Conservation (phyloP, 1,140 invertebrate genomes). For the Trypoxylus dichotomus region DNA sequence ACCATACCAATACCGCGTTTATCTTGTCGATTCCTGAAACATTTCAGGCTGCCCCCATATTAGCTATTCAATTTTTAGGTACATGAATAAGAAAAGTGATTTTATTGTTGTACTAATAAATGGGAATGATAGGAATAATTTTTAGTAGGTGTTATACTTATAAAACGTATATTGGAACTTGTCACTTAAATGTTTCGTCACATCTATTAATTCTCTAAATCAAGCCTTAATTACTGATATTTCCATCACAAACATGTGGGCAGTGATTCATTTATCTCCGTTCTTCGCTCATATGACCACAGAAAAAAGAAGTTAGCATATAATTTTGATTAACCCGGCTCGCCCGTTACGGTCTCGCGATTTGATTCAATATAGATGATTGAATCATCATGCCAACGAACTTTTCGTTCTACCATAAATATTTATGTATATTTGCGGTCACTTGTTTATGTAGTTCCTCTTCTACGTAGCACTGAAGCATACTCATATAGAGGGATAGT, state of each 20-base stretch:
- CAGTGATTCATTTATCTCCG: not conserved
- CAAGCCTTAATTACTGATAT: not conserved
- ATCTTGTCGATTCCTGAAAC: no score
- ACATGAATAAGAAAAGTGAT: no score
- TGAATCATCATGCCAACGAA: conserved; percentile 25
- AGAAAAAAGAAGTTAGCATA: not conserved
- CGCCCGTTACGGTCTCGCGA: conserved; percentile 15
- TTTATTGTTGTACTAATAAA: no score
- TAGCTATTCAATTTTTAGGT: no score
- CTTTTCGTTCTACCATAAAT: conserved; percentile 12
- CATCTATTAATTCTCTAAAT: no score
- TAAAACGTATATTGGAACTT: not conserved
- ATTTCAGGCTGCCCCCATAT: no score
- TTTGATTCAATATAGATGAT: conserved; percentile 9
- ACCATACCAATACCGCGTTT: no score
- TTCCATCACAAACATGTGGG: not conserved
- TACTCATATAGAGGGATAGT: not conserved
- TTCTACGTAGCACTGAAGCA: not conserved
- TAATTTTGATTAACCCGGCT: not conserved
- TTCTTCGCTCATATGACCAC: not conserved
- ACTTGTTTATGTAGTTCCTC: conserved; percentile 9
- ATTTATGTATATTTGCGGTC: conserved; percentile 7
- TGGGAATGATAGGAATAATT: no score
- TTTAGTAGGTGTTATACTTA: no score
- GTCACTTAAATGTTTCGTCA: no score